These are phyloP conservation scores for Lithophane semibrunnea DNA, from an alignment of 2,888 invertebrate species.

Conservation along the genomic window DNA sequence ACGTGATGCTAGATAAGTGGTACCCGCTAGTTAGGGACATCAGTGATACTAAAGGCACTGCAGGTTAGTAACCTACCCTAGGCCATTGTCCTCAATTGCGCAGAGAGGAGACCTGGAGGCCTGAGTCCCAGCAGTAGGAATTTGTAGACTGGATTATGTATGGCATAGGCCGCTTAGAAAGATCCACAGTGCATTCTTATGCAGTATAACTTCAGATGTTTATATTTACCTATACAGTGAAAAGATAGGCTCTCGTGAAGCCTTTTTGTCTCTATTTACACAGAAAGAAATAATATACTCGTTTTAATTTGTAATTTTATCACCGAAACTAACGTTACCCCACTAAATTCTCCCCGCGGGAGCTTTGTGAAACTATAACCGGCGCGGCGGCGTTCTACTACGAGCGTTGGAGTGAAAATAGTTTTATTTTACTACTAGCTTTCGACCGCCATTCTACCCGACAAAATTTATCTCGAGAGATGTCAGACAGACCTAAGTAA, in stretches of 20 bases:
- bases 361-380: constrained; percentile 19
- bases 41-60: neutral
- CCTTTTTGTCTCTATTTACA: neutral
- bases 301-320: constrained; percentile 30
- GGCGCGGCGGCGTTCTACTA: neutral
- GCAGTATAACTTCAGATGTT: neutral
- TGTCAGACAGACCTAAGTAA: constrained; percentile 5
- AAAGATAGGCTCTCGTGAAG: neutral
- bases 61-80: neutral
- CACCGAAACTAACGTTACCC: neutral
- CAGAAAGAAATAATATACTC: neutral
- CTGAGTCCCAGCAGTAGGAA: neutral
- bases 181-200: neutral
- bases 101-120: neutral
- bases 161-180: neutral
- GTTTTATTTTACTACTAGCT: constrained; percentile 31
- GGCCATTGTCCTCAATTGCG: neutral
- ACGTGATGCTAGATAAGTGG: neutral
- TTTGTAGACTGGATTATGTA: neutral
- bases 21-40: neutral
- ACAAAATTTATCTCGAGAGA: constrained; percentile 36
- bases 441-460: constrained; percentile 4
- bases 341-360: constrained; percentile 8
- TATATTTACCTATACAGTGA: neutral
- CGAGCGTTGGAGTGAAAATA: constrained; percentile 11